Conservation (phyloP, 2,888 invertebrate species). For the Mantis religiosa region DNA sequence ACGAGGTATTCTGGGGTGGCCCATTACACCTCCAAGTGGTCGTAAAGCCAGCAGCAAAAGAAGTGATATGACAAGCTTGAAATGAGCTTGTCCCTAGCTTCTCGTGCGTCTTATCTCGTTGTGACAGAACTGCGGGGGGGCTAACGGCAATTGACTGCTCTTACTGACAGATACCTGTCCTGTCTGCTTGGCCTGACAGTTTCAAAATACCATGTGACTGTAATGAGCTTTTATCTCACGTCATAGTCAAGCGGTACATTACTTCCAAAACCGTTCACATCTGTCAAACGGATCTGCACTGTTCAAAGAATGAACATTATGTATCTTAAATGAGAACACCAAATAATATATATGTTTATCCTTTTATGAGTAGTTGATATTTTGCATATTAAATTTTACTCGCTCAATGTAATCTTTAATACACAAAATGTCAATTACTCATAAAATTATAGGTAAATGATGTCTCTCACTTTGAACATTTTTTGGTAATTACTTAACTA, state of each 20-base stretch:
- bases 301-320: too few species aligned
- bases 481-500: too few species aligned
- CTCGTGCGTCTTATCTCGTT: background rate
- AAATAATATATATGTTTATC: too few species aligned
- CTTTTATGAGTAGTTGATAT: too few species aligned
- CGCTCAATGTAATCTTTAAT: too few species aligned
- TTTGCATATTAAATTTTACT: too few species aligned
- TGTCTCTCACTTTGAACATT: too few species aligned
- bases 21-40: background rate
- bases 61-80: constrained; percentile 2
- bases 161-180: constrained; percentile 8
- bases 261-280: too few species aligned
- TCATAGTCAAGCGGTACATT: background rate
- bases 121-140: background rate
- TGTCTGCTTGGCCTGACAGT: background rate
- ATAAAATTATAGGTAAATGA: too few species aligned
- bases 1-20: background rate
- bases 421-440: too few species aligned
- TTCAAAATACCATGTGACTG: background rate
- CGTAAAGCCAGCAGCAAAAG: background rate
- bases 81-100: background rate
- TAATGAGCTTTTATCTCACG: background rate
- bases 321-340: too few species aligned
- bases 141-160: constrained; percentile 3
- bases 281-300: too few species aligned